phyloP scores from a whole-genome alignment of 2,113 vertebrate genomes.

The Columbina picui region DNA sequence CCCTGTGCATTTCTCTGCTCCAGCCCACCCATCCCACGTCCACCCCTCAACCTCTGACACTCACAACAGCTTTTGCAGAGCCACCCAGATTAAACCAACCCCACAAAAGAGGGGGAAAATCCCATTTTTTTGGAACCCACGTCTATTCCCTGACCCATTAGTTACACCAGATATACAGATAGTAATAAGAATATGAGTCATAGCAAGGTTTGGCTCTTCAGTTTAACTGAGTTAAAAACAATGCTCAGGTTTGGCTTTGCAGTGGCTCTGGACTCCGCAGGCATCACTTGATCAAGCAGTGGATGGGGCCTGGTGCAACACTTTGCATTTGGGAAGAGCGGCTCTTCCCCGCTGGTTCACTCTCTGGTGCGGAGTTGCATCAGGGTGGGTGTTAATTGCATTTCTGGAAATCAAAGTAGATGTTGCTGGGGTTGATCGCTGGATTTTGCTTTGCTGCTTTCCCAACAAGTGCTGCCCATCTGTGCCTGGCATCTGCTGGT shows the following conservation, averaged over 20 bases:
- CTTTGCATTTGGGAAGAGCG: not conserved
- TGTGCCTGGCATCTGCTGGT: too few relatives aligned
- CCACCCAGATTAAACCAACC: not conserved
- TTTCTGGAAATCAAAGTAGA: slow-evolving; percentile 38
- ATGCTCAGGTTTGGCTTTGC: not conserved
- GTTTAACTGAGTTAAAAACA: not conserved
- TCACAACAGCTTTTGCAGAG: not conserved
- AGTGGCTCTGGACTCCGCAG: not conserved
- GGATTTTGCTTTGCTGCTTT: not conserved
- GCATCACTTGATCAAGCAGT: not conserved
- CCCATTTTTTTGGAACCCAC: not conserved
- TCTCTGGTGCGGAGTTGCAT: not conserved
- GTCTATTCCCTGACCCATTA: not conserved
- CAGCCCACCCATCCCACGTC: fast-evolving
- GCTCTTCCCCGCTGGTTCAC: not conserved
- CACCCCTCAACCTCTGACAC: fast-evolving
- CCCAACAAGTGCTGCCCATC: not conserved
- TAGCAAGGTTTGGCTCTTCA: not conserved
- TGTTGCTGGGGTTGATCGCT: not conserved
- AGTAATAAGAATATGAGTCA: not conserved
- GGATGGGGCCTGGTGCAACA: not conserved
- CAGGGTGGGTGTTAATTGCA: not conserved
- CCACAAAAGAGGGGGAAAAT: not conserved
- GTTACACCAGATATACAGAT: not conserved
- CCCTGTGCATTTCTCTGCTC: not conserved